Conservation (phyloP, 2,888 invertebrate genomes). For the Oscheius myriophilus region DNA sequence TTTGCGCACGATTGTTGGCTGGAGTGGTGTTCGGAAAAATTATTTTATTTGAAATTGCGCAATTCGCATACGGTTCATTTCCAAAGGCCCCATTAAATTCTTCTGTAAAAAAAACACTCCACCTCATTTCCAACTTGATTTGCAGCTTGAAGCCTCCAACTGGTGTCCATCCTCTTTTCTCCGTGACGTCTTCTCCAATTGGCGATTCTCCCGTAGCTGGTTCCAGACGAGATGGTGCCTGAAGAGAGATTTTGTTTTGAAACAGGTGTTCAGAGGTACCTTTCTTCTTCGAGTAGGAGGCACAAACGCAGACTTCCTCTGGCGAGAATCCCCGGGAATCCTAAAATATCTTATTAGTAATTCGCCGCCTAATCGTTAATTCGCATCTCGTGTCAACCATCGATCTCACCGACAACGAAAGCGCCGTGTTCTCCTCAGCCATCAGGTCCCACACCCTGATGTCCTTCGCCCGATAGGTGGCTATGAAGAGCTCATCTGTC, state of each 20-base stretch:
- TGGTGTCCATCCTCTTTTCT: conserved; percentile 31
- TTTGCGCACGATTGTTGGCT: no score
- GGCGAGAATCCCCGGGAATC: conserved; percentile 18
- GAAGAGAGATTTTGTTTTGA: background rate
- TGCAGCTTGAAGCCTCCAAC: conserved; percentile 41
- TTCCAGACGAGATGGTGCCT: conserved; percentile 66
- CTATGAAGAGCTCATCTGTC: conserved; percentile 37
- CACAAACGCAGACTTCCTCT: conserved; percentile 15
- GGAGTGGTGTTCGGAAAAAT: no score
- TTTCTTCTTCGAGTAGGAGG: conserved; percentile 25
- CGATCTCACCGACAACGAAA: conserved; percentile 76
- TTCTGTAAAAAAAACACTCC: background rate
- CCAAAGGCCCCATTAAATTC: no score
- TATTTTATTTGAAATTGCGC: no score
- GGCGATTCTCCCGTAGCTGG: conserved; percentile 58
- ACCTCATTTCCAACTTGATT: conserved; percentile 36
- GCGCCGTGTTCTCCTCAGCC: conserved; percentile 88
- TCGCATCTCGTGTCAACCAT: background rate
- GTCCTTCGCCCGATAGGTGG: conserved; percentile 37
- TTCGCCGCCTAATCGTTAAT: background rate
- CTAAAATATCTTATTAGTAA: background rate
- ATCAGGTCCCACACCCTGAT: conserved; percentile 88
- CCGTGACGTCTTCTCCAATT: conserved; percentile 59
- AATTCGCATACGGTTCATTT: no score
- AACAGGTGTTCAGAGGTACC: no score